A percentile compares a stretch with the other conserved stretches of the same genome.
These are phyloP conservation scores for Hippasteria phrygiana DNA, from an alignment of 53 echinoderm and acorn worm species.

Conservation along the genomic window DNA sequence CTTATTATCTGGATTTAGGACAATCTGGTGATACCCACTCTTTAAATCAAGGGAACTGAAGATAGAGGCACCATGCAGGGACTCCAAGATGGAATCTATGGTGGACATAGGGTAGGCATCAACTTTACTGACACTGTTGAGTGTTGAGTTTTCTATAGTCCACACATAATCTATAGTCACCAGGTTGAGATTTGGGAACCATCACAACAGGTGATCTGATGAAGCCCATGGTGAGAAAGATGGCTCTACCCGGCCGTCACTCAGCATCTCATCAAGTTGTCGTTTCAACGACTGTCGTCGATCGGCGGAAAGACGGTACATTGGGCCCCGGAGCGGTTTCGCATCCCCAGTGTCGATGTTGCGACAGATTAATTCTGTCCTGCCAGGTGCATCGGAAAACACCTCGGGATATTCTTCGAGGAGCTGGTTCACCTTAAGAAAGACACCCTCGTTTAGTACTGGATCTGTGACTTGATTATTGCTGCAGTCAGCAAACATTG, in stretches of 20 bases:
- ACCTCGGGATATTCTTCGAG: conserved; percentile 11
- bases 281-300: background rate
- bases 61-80: conserved; percentile 23
- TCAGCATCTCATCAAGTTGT: conserved; percentile 22
- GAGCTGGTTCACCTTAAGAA: background rate
- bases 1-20: background rate
- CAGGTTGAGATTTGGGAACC: conserved; percentile 39
- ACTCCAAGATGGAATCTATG: background rate
- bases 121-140: conserved; percentile 61
- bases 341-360: conserved; percentile 1
- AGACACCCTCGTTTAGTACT: too few species aligned
- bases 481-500: too few species aligned
- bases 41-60: conserved; percentile 46
- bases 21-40: conserved; percentile 31
- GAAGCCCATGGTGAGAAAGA: conserved; percentile 4
- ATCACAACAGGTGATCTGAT: conserved; percentile 32
- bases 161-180: conserved; percentile 50
- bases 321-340: conserved; percentile 1
- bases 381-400: conserved; percentile 14
- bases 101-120: conserved; percentile 60
- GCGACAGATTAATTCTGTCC: conserved; percentile 23
- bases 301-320: background rate
- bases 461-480: too few species aligned
- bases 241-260: conserved; percentile 5
- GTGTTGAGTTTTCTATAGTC: conserved; percentile 49